Evolutionary conservation across 2,888 invertebrate species (phyloP), one percentile per base, ranked within the genome.

Genomic region (Bombyx huttoni): DNA sequence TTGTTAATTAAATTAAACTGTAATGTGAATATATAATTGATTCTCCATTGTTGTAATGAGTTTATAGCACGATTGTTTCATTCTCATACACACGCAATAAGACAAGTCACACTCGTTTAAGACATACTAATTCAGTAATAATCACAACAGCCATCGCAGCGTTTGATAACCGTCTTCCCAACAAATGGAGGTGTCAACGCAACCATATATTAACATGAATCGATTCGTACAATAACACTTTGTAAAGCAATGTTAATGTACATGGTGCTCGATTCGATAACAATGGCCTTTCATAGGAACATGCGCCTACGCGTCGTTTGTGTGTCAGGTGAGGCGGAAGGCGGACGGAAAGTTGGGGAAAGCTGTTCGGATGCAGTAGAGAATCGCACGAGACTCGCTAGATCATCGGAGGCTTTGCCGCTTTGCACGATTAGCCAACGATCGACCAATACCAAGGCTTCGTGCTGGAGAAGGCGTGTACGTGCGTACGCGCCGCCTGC

Each of bases 401-500:
- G 57, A 56, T 53, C 56, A 49, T 53, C 52, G 57, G 70, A 87
- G 85, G 81, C 81, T 85, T 75, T 66, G 63, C 65, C 57, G 63
- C 61, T 51, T 47, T 59, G 65, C 66, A 61, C 76, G 72, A 84
- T 86, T 87, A 75, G 86, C 63, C 60, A 57, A 47, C 34, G 8
- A 13, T 45, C 61, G 47, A 59, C 86, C 85, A 86, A 87, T 86
- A 63, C 24, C 24, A 64, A 51, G 46, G 47, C 47, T 8, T 9
- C 7, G 34, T 12, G 40, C 54, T 54, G 40, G 47, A 57, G 64
- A 40, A 61, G 88, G 88, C 77, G 86, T 61, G 71, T 68, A 62
- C 50, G 51, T 77, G 87, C 84, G 84, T 80, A 74, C 78, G 83
- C 87, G 88, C 86, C 85, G 79, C 85, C 86, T 60, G 83, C 53